phyloP scores from a whole-genome alignment of 2,888 invertebrate species.

The Abscondita cerata region DNA sequence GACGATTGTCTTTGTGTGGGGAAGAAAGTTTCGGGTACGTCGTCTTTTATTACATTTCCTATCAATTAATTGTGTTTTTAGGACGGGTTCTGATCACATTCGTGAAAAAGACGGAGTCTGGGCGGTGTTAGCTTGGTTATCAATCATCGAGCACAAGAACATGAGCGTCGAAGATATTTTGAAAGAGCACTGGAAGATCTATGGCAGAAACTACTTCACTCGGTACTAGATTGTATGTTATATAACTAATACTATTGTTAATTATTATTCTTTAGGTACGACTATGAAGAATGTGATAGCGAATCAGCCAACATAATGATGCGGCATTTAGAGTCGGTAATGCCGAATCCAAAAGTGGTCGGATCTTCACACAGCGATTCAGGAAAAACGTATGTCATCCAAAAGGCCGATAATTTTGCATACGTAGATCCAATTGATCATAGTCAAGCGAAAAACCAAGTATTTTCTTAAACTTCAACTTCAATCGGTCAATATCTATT shows the following conservation, averaged over 20 bases:
- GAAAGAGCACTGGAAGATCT: constrained; percentile 86
- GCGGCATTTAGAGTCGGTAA: constrained; percentile 73
- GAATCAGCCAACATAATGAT: constrained; percentile 92
- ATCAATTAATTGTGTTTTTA: too few relatives aligned
- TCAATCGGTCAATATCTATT: background rate
- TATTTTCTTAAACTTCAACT: constrained; percentile 54
- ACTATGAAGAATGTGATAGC: constrained; percentile 95
- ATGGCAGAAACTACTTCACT: constrained; percentile 96
- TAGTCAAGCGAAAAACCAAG: constrained; percentile 88
- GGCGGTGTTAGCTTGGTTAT: constrained; percentile 97
- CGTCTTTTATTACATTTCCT: constrained; percentile 14
- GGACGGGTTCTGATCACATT: constrained; percentile 97
- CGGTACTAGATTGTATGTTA: too few relatives aligned
- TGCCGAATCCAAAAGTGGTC: constrained; percentile 68
- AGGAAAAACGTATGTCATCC: constrained; percentile 78
- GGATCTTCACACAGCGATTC: constrained; percentile 63
- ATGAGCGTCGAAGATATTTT: constrained; percentile 84
- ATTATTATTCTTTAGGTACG: constrained; percentile 80
- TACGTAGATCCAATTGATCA: constrained; percentile 96
- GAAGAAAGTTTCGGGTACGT: constrained; percentile 94
- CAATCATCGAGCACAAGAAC: constrained; percentile 79
- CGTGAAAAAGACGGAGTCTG: constrained; percentile 99
- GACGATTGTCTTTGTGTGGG: constrained; percentile 91
- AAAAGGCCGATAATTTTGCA: constrained; percentile 89
- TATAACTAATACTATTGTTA: too few relatives aligned